A percentile compares a stretch with the other conserved stretches of the same genome.
These are phyloP conservation scores for Palythoa grandiflora DNA, from an alignment of 92 coral and sea anemone species.

Conservation along the genomic window DNA sequence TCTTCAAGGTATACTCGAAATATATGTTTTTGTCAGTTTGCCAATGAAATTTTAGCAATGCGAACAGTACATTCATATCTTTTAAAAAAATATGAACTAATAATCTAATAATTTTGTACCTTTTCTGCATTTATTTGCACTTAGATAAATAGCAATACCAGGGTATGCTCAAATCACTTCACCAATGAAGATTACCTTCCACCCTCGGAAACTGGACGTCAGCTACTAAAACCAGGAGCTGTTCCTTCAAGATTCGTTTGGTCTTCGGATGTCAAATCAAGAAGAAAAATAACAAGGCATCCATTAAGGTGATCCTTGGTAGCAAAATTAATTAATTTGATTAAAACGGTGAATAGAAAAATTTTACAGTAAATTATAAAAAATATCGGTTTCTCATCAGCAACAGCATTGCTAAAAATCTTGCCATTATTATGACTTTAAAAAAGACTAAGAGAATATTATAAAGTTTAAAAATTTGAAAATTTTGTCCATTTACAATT, in stretches of 20 bases:
- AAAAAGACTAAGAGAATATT: neutral
- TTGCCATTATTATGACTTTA: neutral
- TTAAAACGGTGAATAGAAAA: neutral
- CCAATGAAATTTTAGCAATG: neutral
- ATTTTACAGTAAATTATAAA: neutral
- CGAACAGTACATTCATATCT: neutral
- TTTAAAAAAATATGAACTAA: neutral
- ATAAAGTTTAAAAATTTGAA: neutral
- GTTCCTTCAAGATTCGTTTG: neutral
- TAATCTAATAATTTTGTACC: neutral
- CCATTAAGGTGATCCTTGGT: constrained; percentile 1
- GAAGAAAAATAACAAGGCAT: neutral
- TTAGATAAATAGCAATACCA: neutral
- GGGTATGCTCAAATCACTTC: neutral
- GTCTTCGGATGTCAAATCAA: neutral
- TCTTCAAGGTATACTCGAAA: neutral
- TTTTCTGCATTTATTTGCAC: neutral
- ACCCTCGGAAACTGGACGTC: constrained; percentile 6
- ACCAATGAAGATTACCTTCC: neutral
- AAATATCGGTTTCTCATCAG: neutral
- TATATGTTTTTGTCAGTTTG: neutral
- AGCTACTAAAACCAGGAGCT: neutral
- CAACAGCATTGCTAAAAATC: neutral
- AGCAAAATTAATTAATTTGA: neutral
- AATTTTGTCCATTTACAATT: neutral